Conservation (phyloP, 1,140 invertebrate species). For the Leptoteleia sp. region DNA sequence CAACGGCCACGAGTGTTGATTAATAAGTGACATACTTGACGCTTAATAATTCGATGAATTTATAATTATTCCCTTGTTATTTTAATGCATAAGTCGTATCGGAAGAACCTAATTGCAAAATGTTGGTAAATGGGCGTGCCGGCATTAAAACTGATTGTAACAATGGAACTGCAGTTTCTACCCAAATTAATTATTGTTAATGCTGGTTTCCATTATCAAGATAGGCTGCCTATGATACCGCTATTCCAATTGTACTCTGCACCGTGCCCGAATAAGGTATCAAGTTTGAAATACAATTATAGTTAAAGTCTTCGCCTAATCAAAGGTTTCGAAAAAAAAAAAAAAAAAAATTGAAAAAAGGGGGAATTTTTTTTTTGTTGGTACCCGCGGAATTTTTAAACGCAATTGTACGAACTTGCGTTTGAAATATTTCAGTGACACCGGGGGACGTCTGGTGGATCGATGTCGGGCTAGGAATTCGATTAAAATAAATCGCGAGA, state of each 20-base stretch:
- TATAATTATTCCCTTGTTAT: slow-evolving; percentile 1
- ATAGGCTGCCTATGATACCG: background rate
- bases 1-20: slow-evolving; percentile 7
- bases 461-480: slow-evolving; percentile 48
- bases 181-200: background rate
- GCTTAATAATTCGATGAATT: slow-evolving; percentile 23
- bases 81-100: background rate
- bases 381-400: slow-evolving; percentile 4
- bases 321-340: too few species aligned
- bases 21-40: slow-evolving; percentile 35
- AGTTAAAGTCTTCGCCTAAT: slow-evolving; percentile 6
- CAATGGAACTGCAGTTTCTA: background rate
- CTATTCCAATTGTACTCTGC: background rate
- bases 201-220: slow-evolving; percentile 10
- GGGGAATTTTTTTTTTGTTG: slow-evolving; percentile 25
- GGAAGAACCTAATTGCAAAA: slow-evolving; percentile 3
- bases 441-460: slow-evolving; percentile 32
- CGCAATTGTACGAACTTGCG: slow-evolving; percentile 41
- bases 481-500: slow-evolving; percentile 68
- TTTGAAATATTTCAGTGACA: slow-evolving; percentile 49
- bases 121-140: background rate
- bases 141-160: slow-evolving; percentile 4
- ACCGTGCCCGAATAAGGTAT: background rate
- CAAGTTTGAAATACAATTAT: slow-evolving; percentile 7
- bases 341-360: slow-evolving; percentile 28